These are phyloP conservation scores for Pseudois nayaur DNA, from an alignment of 2,113 vertebrate genomes.

Conservation along the genomic window DNA sequence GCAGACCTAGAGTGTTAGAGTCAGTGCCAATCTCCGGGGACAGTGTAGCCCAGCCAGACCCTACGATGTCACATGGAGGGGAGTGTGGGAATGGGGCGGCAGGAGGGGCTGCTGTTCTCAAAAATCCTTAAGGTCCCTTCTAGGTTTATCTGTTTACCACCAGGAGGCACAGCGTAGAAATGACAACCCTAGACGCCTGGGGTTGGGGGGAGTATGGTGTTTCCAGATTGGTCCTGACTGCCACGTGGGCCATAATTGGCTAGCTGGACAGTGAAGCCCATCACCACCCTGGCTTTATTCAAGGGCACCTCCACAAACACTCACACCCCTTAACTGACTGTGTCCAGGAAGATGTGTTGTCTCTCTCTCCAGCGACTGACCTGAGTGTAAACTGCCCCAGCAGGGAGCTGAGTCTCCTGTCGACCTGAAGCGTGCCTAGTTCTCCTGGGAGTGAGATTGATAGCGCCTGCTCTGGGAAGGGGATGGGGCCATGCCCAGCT, in stretches of 20 bases:
- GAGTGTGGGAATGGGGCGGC: neutral
- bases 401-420: neutral
- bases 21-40: neutral
- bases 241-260: neutral
- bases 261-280: neutral
- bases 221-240: neutral
- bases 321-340: neutral
- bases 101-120: neutral
- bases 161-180: slow-evolving; percentile 33
- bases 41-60: neutral
- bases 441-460: neutral
- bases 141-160: slow-evolving; percentile 9
- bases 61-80: neutral
- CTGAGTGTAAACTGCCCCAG: neutral
- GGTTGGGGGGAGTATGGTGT: neutral
- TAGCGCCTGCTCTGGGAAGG: neutral
- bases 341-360: neutral
- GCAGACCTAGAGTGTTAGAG: neutral
- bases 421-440: neutral
- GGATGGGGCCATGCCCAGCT: neutral
- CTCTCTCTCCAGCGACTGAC: neutral
- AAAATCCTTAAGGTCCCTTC: neutral
- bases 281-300: neutral
- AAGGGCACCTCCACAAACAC: neutral
- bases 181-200: neutral